Percentiles rank a stretch among this genome's conserved stretches.
Evolutionary conservation across 2,888 invertebrate species (phyloP).

Genomic region (Bugulina stolonifera): DNA sequence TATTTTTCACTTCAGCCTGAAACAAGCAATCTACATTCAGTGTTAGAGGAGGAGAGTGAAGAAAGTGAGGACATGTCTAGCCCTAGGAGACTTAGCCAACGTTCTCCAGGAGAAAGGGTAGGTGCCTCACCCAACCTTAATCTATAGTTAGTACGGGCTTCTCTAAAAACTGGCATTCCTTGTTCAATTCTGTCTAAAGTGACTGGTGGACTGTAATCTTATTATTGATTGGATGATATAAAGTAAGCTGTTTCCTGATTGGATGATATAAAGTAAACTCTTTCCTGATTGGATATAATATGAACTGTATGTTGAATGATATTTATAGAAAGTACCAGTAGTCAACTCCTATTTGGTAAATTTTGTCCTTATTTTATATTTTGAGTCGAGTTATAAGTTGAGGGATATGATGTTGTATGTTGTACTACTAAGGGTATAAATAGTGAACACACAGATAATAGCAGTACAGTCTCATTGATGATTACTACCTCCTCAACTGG

Average conservation of each 20-base stretch:
- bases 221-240: neutral
- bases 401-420: too few relatives aligned
- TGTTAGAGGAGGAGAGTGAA: slow-evolving; percentile 17
- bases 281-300: neutral
- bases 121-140: neutral
- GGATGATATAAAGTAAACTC: neutral
- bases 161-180: too few relatives aligned
- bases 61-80: slow-evolving; percentile 17
- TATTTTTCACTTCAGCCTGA: slow-evolving; percentile 1
- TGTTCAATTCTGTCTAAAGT: too few relatives aligned
- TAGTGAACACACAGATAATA: too few relatives aligned
- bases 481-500: too few relatives aligned
- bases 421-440: too few relatives aligned
- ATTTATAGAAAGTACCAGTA: slow-evolving; percentile 9
- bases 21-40: neutral
- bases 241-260: neutral
- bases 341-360: neutral
- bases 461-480: too few relatives aligned
- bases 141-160: too few relatives aligned
- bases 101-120: slow-evolving; percentile 24
- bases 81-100: neutral
- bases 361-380: neutral
- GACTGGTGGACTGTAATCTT: too few relatives aligned
- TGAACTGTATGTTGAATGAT: neutral
- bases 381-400: neutral